Evolutionary conservation across 2,797 vertebrate genomes (phyloP), one percentile per base, ranked within the genome.

Genomic region (Ctenopoma kingsleyae): DNA sequence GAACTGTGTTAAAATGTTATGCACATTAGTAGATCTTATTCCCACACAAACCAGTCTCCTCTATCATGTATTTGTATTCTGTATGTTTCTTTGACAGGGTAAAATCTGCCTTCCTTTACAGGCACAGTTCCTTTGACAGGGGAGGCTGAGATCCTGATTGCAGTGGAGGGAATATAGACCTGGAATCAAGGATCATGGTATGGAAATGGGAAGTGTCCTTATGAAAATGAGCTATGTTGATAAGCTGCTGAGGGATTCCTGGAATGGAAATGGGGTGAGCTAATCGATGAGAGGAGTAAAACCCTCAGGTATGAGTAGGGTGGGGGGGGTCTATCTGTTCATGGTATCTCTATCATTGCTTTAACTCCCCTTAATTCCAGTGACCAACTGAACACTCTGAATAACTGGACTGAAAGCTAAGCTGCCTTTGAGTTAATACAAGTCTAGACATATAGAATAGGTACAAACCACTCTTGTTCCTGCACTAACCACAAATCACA

Each of bases 101-200:
- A 48, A 74, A 68, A 71, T 59, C 71, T 61, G 19, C 63, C 70
- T 74, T 59, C 38, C 38, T 56, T 79, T 43, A 71, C 63, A 73
- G 74, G 19, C 65, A 61, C 67, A 74, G 76, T 74, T 80, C 71
- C 82, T 90, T 90, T 91, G 87, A 93, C 88, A 83, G 67, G 66
- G 56, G 19, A 62, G 54, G 61, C 67, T 19, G 61, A 81, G 60
- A 80, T 83, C 70, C 69, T 72, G 52, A 82, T 71, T 83, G 78
- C 73, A 81, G 25, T 22, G 41, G 72, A n/a, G 76, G 82, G 81
- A 89, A 90, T 89, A 74, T 70, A 77, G 83, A 76, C 71, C 71
- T 77, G 69, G 66, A 84, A 81, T 78, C 53, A 44, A 30, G 72
- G 71, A 84, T 78, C 80, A 58, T 49, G 48, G 62, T 83, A 59